Base-by-base conservation (phyloP, 2,797 vertebrate species). In the Chelonia mydas region DNA sequence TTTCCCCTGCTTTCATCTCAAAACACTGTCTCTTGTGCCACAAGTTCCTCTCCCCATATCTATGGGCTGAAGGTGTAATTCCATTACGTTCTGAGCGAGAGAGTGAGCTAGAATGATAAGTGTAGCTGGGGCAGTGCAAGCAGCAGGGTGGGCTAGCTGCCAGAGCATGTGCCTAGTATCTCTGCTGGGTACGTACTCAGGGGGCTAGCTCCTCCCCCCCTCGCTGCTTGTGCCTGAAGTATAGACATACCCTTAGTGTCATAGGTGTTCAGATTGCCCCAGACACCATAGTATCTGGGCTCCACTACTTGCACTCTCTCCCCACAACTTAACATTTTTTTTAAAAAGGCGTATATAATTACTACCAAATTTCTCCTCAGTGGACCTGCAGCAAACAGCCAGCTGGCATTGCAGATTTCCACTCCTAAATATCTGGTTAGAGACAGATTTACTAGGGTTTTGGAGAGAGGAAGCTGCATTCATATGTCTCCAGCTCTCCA, bases 291-390 rank as follows among this genome's bases (percentile, higher is more conserved):
- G 57, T n/a, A 13, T 82, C 53, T 83, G 45, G 37, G 10, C 21
- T 41, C 21, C 37, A 23, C 37, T 72, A 72, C 68, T 41, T 72
- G 19, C n/a, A 41, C 5, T 5, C n/a, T 19, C n/a, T 41, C 7
- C 65, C 17, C 61, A 68, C 33, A 37, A 21, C 33, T 68, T 68
- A 37, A 37, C n/a, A 2, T 68, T 33, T 54, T 51, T 54, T 37
- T 21, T 10, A 37, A 68, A 23, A 37, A 68, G n/a, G n/a, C 19
- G 11, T 68, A 3, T 68, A 11, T 81, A 88, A 88, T 90, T 97
- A 45, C 90, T 96, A 84, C 49, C 72, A 94, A 92, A 93, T 96
- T 86, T 95, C 81, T 92, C 25, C 89, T 72, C 81, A 81, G 88
- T 53, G 93, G 85, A 55, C 82, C 87, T 65, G 94, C 47, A 3